phyloP scores from a whole-genome alignment of 1,140 invertebrate species.

The Cotesia chilonis region DNA sequence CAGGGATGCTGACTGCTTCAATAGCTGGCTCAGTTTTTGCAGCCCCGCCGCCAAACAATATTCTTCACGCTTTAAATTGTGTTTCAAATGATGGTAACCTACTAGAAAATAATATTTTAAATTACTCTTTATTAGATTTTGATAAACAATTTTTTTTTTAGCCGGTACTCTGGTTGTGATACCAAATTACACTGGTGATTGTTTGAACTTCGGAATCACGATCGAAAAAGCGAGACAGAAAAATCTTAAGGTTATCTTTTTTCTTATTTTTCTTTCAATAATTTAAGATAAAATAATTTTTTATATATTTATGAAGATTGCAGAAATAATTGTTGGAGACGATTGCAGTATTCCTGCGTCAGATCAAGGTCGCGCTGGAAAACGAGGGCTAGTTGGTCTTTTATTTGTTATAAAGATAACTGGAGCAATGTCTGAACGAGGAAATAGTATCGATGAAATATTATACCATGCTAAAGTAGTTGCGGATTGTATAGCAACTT shows the following conservation, averaged over 20 bases:
- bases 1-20: constrained; percentile 79
- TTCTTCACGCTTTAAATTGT: constrained; percentile 74
- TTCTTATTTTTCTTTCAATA: background rate
- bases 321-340: constrained; percentile 76
- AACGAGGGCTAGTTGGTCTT: constrained; percentile 80
- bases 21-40: constrained; percentile 82
- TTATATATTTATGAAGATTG: constrained; percentile 62
- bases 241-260: constrained; percentile 69
- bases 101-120: background rate
- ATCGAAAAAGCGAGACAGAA: constrained; percentile 75
- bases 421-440: constrained; percentile 76
- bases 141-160: constrained; percentile 49
- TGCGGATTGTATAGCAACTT: constrained; percentile 72
- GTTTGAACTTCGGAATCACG: constrained; percentile 86
- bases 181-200: constrained; percentile 88
- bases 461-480: constrained; percentile 60
- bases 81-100: constrained; percentile 60
- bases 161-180: constrained; percentile 79
- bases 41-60: constrained; percentile 76
- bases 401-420: constrained; percentile 80
- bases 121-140: background rate
- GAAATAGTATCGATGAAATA: constrained; percentile 69
- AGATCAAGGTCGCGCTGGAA: constrained; percentile 70
- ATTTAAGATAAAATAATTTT: constrained; percentile 18
- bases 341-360: constrained; percentile 73